Evolutionary conservation across 1,140 invertebrate species (phyloP).

Genomic region (Lerema accius): DNA sequence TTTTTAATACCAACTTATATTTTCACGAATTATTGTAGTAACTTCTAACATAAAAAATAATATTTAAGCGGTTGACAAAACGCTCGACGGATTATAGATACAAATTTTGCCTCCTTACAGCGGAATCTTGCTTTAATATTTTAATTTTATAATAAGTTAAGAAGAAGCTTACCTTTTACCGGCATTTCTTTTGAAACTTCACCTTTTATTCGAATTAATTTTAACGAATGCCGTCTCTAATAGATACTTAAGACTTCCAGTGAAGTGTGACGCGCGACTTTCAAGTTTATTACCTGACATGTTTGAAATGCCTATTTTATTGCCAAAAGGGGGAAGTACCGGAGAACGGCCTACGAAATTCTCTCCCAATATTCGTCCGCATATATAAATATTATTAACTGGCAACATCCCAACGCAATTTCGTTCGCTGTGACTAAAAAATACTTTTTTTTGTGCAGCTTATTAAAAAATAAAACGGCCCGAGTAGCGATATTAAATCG

Average conservation of each 20-base stretch:
- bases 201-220: not conserved
- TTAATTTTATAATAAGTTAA: too few species aligned
- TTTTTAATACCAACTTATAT: too few species aligned
- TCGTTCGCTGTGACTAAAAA: slow-evolving; percentile 23
- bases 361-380: slow-evolving; percentile 44
- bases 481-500: slow-evolving; percentile 6
- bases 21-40: too few species aligned
- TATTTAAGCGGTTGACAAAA: too few species aligned
- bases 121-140: too few species aligned
- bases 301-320: slow-evolving; percentile 77
- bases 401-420: slow-evolving; percentile 28
- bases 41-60: too few species aligned
- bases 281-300: slow-evolving; percentile 78
- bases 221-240: slow-evolving; percentile 39
- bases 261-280: slow-evolving; percentile 62
- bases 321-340: slow-evolving; percentile 52
- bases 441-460: slow-evolving; percentile 15
- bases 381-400: slow-evolving; percentile 38
- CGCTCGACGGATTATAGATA: too few species aligned
- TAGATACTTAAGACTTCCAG: slow-evolving; percentile 38
- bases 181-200: too few species aligned
- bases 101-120: too few species aligned
- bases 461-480: slow-evolving; percentile 28
- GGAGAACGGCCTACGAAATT: slow-evolving; percentile 39
- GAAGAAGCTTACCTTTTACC: too few species aligned